Conservation (phyloP, 1,140 invertebrate genomes). For the Aphelenchoides avenae region DNA sequence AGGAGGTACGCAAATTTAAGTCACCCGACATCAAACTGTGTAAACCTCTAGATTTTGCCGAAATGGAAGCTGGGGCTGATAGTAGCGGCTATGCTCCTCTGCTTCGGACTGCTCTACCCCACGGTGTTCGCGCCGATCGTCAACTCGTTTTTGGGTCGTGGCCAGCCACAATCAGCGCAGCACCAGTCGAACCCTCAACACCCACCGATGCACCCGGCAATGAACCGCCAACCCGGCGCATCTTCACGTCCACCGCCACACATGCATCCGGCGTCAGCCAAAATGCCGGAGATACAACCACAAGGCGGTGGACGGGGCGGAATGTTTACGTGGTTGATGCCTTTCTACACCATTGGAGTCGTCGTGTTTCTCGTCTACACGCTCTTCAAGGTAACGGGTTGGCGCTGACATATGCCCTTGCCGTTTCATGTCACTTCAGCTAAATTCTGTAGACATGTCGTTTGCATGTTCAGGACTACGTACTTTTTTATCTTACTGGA, state of each 20-base stretch:
- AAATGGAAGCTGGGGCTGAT: conserved; percentile 39
- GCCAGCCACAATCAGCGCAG: conserved; percentile 2
- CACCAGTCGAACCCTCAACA: background rate
- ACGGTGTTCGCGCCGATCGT: conserved; percentile 32
- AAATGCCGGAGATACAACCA: conserved; percentile 10
- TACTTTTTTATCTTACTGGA: background rate
- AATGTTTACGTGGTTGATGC: conserved; percentile 54
- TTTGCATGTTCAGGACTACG: background rate
- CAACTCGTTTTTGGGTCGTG: conserved; percentile 21
- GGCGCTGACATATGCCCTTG: too few species aligned
- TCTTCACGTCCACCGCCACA: conserved; percentile 6
- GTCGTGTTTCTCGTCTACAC: conserved; percentile 54
- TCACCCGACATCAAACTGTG: conserved; percentile 4
- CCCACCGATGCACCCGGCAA: conserved; percentile 23
- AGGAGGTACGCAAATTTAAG: too few species aligned
- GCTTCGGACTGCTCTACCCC: conserved; percentile 40
- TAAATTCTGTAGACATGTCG: conserved; percentile 8
- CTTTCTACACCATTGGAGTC: conserved; percentile 54
- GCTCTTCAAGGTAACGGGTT: conserved; percentile 46
- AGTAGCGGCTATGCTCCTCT: conserved; percentile 35
- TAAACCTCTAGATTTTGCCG: conserved; percentile 31
- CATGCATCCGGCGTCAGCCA: conserved; percentile 10
- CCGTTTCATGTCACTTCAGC: conserved; percentile 1
- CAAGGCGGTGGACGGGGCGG: conserved; percentile 31
- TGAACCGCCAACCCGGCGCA: conserved; percentile 5